Base-by-base conservation (phyloP, 2,888 invertebrate genomes). In the Shargacucullia verbasci region DNA sequence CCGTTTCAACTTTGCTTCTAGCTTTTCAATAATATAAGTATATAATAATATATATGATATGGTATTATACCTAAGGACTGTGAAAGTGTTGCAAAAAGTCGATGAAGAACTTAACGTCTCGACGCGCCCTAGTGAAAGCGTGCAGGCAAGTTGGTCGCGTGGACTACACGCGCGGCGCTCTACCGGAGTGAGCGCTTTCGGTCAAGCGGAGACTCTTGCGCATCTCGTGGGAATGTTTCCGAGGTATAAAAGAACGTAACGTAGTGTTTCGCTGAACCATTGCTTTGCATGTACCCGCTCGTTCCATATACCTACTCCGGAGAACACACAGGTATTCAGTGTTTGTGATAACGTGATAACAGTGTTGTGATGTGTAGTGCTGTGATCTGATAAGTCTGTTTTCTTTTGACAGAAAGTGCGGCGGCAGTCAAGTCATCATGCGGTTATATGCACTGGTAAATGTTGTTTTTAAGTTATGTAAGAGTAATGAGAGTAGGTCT, bases 171-270 rank as follows among this genome's bases (percentile, higher is more conserved):
- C 65, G 50, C 59, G 64, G 76, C 78, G 76, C 80, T 65, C 41
- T 69, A 76, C 74, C 79, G 64, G 50, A 69, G 65, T 64, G 71
- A 76, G 83, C 85, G 87, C 87, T 87, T 87, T 91, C 86, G 89
- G 91, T 81, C 86, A 84, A 82, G 81, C 84, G 80, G 77, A 82
- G 85, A 80, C 80, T 82, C 81, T 68, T 62, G 86, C 85, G 88
- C 91, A 89, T 92, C 92, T 90, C 82, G 82, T 79, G 88, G 82
- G 86, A 87, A 88, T 86, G 86, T 91, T 92, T 94, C 92, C 92
- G 90, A 89, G 89, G 92, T 94, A 94, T 94, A 94, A 89, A 94
- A 94, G 93, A 90, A 89, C 82, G 86, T 84, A 84, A 83, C 89
- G 81, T 80, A 79, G 84, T 84, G 85, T 82, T 85, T 83, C 84